A percentile compares a stretch with the other conserved stretches of the same genome.
Evolutionary conservation across 2,888 invertebrate species (phyloP).

Genomic region (Yponomeuta malinellus): DNA sequence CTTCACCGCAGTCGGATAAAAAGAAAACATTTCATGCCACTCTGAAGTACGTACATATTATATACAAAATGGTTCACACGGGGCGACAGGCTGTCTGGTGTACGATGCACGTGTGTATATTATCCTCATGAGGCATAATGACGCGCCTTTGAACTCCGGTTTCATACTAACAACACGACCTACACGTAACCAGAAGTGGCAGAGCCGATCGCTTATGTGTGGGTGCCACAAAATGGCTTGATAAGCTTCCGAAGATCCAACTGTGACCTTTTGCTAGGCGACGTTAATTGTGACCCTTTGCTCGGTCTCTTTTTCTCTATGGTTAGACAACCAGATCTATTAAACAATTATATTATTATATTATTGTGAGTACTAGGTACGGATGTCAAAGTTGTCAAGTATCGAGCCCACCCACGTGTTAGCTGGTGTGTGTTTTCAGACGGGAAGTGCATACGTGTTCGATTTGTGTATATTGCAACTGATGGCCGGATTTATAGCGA

Average conservation of each 20-base stretch:
- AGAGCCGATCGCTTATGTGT: slow-evolving; percentile 49
- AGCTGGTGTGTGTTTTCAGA: neutral
- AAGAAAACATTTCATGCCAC: neutral
- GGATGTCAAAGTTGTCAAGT: neutral
- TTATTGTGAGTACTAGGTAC: neutral
- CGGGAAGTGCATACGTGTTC: neutral
- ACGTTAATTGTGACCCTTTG: slow-evolving; percentile 26
- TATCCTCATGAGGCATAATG: neutral
- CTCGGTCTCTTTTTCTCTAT: neutral
- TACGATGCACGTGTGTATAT: slow-evolving; percentile 59
- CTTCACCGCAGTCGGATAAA: neutral
- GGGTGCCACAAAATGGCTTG: slow-evolving; percentile 61
- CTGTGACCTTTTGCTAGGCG: slow-evolving; percentile 59
- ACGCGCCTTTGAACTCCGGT: neutral
- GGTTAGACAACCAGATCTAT: neutral
- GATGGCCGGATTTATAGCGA: neutral
- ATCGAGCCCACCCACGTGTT: slow-evolving; percentile 49
- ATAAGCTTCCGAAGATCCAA: slow-evolving; percentile 69
- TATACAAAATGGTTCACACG: slow-evolving; percentile 44
- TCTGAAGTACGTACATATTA: neutral
- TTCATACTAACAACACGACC: neutral
- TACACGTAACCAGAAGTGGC: slow-evolving; percentile 38
- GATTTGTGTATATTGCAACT: neutral
- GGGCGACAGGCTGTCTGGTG: slow-evolving; percentile 72
- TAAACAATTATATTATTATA: too few species aligned